A percentile compares a stretch with the other conserved stretches of the same genome.
phyloP scores from a whole-genome alignment of 2,888 invertebrate species.

The Pomacea canaliculata region DNA sequence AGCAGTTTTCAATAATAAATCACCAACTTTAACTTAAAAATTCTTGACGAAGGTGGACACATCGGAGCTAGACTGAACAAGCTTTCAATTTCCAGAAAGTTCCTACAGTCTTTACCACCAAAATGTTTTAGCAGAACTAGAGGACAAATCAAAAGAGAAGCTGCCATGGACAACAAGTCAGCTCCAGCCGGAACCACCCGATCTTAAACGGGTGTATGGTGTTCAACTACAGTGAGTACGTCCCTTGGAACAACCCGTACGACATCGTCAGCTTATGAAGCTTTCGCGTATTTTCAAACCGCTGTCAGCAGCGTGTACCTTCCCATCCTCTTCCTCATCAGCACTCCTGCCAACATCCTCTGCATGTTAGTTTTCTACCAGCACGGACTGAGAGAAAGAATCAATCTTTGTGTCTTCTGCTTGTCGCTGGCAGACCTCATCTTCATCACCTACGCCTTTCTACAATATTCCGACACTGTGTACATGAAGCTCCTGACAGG shows the following conservation, averaged over 20 bases:
- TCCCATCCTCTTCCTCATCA: background rate
- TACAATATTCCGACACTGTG: background rate
- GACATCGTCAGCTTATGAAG: background rate
- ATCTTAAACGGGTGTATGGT: too few species aligned
- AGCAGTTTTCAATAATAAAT: too few species aligned
- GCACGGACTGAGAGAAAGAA: background rate
- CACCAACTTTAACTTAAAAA: too few species aligned
- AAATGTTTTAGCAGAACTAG: too few species aligned
- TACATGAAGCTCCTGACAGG: background rate
- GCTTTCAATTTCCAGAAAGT: too few species aligned
- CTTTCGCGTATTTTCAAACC: background rate
- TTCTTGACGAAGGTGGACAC: too few species aligned
- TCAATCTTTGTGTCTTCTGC: background rate
- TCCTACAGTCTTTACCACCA: too few species aligned
- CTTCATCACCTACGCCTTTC: background rate
- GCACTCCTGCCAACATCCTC: conserved; percentile 3
- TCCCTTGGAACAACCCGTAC: background rate
- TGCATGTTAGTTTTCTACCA: background rate
- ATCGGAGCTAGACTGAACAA: too few species aligned
- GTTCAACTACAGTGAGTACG: background rate
- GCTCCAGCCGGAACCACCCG: too few species aligned
- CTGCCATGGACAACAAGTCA: too few species aligned
- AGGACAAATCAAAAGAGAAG: too few species aligned
- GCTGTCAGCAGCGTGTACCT: background rate
- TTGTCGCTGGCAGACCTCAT: background rate